Conservation (phyloP, 2,888 invertebrate species). For the Eupithecia subumbrata region DNA sequence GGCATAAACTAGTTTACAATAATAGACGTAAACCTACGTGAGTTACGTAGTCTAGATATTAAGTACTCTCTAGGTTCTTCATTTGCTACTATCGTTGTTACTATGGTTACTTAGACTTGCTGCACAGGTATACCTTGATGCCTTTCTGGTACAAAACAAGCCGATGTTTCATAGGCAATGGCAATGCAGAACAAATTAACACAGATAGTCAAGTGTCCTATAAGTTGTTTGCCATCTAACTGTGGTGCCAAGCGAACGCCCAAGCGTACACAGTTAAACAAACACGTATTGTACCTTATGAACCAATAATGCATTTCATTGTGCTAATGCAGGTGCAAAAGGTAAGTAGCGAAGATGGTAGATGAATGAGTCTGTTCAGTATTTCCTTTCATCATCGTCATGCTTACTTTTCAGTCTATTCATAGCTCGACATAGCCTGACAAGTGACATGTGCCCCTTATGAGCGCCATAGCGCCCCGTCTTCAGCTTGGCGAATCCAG, state of each 20-base stretch:
- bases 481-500: not conserved
- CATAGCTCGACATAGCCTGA: not conserved
- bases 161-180: slow-evolving; percentile 32
- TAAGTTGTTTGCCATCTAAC: slow-evolving; percentile 73
- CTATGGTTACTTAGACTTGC: not conserved
- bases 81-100: not conserved
- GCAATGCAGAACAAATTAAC: slow-evolving; percentile 78
- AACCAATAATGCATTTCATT: slow-evolving; percentile 79
- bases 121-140: slow-evolving; percentile 36
- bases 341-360: not conserved
- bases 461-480: not conserved
- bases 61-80: not conserved
- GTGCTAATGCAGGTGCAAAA: slow-evolving; percentile 67
- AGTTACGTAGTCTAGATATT: not conserved
- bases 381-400: not conserved
- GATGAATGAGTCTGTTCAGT: not conserved
- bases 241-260: slow-evolving; percentile 77
- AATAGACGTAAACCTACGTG: too few species aligned
- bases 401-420: not conserved
- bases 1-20: too few species aligned
- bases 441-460: too few species aligned
- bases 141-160: slow-evolving; percentile 61
- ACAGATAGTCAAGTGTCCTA: slow-evolving; percentile 66
- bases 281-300: slow-evolving; percentile 74
- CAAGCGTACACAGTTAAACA: slow-evolving; percentile 76